Base-by-base conservation (phyloP, 2,888 invertebrate genomes). In the Phengaris arion region DNA sequence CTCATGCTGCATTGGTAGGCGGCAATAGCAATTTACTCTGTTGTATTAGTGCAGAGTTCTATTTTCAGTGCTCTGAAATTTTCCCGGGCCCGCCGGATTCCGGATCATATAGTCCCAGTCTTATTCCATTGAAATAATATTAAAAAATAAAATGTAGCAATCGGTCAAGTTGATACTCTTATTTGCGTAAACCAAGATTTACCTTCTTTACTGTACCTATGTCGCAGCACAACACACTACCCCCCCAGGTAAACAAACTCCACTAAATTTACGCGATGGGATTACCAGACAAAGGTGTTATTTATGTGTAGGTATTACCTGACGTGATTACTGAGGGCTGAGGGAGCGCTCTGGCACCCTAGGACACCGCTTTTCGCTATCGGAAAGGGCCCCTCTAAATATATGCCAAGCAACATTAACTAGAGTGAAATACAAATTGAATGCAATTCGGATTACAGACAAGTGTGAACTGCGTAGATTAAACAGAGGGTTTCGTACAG, bases 221-320 rank as follows among this genome's bases (percentile, higher is more conserved):
- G 72, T 22, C 72, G n/a, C 72, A 72, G 54, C 70, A 75, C 57
- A 55, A 54, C 4, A 35, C 4, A 72, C 54, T 46, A 22, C 75
- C 54, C 22, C 22, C 59, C 57, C 75, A 59, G 82, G 76, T 78
- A 80, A 84, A 81, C 82, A 84, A 86, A 88, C 88, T 89, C 87
- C 85, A 78, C 84, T 77, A 82, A 81, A 85, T 85, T 22, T 22
- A 22, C 22, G 22, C 87, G 85, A 90, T 87, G 81, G 82, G 85
- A 87, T 88, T 87, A 88, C 80, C 79, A 80, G 81, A 91, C 89
- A 92, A 91, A 89, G 87, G 86, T 85, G 87, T 89, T 88, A 90
- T 92, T 90, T 92, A 90, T 92, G 91, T 91, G 90, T 91, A 89
- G 85, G 86, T 85, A 84, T 87, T 87, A 91, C 90, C 90, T 91